Conservation (phyloP, 2,113 vertebrate species). For the Tretioscincus oriximinensis region DNA sequence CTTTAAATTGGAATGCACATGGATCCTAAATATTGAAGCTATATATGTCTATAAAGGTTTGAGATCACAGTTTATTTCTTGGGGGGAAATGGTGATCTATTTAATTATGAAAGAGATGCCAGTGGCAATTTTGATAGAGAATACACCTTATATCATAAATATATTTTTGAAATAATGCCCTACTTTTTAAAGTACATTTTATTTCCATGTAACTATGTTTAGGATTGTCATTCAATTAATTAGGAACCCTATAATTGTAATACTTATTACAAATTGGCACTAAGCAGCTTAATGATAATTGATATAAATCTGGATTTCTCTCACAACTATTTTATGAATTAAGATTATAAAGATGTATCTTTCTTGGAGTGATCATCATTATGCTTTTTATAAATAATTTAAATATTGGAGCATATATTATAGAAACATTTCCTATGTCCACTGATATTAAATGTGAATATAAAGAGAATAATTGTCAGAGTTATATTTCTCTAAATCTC, state of each 20-base stretch:
- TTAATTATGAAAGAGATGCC: constrained; percentile 33
- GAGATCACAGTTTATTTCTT: background rate
- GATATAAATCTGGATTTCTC: constrained; percentile 52
- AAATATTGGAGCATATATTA: constrained; percentile 46
- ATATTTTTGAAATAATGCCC: background rate
- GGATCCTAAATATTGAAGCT: background rate
- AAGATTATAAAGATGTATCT: constrained; percentile 45
- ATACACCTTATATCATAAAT: background rate
- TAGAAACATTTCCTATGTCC: constrained; percentile 59
- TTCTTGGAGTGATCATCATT: constrained; percentile 51
- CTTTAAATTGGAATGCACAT: constrained; percentile 46
- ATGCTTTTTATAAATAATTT: constrained; percentile 57
- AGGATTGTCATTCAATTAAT: background rate
- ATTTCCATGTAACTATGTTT: background rate
- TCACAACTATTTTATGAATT: constrained; percentile 49
- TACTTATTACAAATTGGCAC: constrained; percentile 45
- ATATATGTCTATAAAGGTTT: constrained; percentile 6
- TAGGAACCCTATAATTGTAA: background rate
- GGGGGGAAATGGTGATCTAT: background rate
- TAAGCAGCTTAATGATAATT: constrained; percentile 25
- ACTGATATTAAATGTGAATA: constrained; percentile 38
- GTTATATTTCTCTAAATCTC: background rate
- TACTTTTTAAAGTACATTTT: background rate
- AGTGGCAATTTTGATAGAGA: constrained; percentile 29
- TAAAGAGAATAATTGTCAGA: constrained; percentile 58